A percentile compares a stretch with the other conserved stretches of the same genome.
phyloP scores from a whole-genome alignment of 1,140 invertebrate species.

The Nephila pilipes region DNA sequence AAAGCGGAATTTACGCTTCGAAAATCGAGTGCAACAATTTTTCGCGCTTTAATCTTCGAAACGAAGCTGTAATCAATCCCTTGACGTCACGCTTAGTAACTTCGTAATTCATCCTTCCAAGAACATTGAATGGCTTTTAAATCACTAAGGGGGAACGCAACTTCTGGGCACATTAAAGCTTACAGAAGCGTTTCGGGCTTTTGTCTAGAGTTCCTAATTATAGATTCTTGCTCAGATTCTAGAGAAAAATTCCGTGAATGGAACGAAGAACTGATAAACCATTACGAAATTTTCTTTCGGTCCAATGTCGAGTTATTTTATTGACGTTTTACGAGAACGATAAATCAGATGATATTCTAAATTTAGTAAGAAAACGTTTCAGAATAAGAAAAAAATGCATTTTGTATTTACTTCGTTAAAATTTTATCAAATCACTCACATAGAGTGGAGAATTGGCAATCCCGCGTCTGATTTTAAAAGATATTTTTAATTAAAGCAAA shows the following conservation, averaged over 20 bases:
- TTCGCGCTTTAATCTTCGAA: neutral
- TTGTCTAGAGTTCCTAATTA: neutral
- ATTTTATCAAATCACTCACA: too few relatives aligned
- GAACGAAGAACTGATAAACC: neutral
- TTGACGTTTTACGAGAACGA: neutral
- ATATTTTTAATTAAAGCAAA: too few relatives aligned
- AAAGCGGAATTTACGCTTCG: too few relatives aligned
- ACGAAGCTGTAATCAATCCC: neutral
- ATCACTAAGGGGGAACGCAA: neutral
- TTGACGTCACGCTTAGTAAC: conserved; percentile 2
- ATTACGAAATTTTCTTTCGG: neutral
- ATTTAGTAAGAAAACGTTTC: neutral
- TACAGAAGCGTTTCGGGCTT: neutral
- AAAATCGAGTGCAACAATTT: neutral
- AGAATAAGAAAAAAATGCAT: neutral
- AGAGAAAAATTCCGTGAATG: neutral
- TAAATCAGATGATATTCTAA: neutral
- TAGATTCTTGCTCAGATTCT: neutral
- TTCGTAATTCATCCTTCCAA: neutral
- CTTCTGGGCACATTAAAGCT: conserved; percentile 10
- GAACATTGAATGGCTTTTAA: conserved; percentile 12
- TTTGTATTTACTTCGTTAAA: too few relatives aligned
- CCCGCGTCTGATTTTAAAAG: too few relatives aligned
- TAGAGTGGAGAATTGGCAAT: too few relatives aligned
- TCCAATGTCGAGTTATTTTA: neutral